phyloP scores from a whole-genome alignment of 2,797 vertebrate species.

The Lateolabrax maculatus region DNA sequence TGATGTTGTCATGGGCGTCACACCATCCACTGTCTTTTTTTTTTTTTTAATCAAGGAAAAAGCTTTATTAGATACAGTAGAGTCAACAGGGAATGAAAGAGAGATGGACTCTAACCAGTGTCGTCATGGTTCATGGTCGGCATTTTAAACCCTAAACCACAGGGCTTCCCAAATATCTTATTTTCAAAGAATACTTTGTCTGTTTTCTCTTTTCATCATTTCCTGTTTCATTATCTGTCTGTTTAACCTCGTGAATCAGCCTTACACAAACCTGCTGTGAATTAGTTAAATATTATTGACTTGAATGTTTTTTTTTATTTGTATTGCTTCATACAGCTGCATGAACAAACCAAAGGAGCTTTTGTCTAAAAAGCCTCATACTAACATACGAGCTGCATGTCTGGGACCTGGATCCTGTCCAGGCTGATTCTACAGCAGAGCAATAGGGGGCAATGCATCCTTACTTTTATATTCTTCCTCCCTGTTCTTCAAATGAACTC shows the following conservation, averaged over 20 bases:
- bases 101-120: no score
- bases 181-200: background rate
- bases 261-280: background rate
- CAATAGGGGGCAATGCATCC: conserved; percentile 53
- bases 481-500: background rate
- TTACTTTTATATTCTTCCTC: background rate
- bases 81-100: no score
- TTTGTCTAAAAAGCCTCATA: background rate
- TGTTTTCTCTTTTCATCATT: background rate
- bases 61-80: background rate
- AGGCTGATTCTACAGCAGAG: background rate
- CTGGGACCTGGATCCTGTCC: accelerated
- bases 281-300: no score
- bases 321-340: background rate
- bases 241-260: background rate
- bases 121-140: no score
- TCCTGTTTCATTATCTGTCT: background rate
- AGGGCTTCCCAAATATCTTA: background rate
- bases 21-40: no score
- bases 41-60: no score
- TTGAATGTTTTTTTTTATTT: no score
- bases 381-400: no score
- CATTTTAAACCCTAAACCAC: background rate
- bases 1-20: background rate
- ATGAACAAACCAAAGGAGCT: background rate